Conservation (phyloP, 2,113 vertebrate genomes). For the Alaudala cheleensis region DNA sequence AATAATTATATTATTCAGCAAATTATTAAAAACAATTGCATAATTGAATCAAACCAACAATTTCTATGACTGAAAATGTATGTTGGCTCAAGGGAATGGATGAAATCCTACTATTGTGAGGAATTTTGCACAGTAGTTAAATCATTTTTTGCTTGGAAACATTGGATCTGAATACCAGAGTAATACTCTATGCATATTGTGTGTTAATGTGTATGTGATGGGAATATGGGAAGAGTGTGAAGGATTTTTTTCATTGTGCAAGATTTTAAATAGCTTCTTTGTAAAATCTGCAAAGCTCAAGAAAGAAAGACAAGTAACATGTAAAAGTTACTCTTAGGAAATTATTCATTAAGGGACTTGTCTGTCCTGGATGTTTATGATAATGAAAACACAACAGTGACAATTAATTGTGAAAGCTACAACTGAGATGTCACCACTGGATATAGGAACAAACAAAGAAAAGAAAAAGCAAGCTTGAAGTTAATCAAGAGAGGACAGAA, state of each 20-base stretch:
- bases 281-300: neutral
- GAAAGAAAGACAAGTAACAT: neutral
- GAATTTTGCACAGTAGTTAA: neutral
- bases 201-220: neutral
- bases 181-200: neutral
- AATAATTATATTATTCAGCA: neutral
- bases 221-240: neutral
- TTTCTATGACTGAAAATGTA: neutral
- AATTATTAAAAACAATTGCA: neutral
- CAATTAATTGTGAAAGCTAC: constrained; percentile 2
- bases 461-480: constrained; percentile 15
- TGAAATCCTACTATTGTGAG: neutral
- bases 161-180: neutral
- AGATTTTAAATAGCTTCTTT: neutral
- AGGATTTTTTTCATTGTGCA: neutral
- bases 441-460: neutral
- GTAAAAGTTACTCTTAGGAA: neutral
- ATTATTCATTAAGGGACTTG: neutral
- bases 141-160: neutral
- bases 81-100: neutral
- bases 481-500: constrained; percentile 36
- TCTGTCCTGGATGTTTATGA: neutral
- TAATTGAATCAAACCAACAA: neutral
- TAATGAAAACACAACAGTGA: neutral
- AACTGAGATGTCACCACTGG: constrained; percentile 6